Conservation (phyloP, 1,140 invertebrate species). For the Scaptomyza pallida region DNA sequence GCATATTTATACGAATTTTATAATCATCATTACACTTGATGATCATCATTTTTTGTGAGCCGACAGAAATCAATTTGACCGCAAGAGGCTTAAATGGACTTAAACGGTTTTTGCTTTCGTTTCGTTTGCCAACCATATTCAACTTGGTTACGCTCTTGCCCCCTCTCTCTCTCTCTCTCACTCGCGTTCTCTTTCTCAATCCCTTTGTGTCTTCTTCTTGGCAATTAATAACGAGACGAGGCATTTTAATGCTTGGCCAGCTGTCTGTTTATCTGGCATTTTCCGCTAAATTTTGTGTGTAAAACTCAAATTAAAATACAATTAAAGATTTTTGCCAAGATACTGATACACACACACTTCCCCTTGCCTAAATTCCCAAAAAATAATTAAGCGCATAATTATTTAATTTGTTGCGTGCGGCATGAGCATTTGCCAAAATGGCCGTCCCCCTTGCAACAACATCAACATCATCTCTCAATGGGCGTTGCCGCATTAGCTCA, state of each 20-base stretch:
- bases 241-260: conserved; percentile 22
- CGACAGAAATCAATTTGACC: conserved; percentile 20
- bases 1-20: background rate
- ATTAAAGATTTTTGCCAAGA: conserved; percentile 42
- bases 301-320: conserved; percentile 59
- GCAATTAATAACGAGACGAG: conserved; percentile 5
- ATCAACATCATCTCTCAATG: no score
- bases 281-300: conserved; percentile 23
- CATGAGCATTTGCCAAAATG: conserved; percentile 8
- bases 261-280: conserved; percentile 18
- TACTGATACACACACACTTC: no score
- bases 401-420: conserved; percentile 57
- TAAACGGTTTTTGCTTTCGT: background rate
- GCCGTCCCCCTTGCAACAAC: no score
- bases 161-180: background rate
- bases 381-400: conserved; percentile 74
- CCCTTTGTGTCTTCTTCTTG: background rate
- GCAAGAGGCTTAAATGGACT: conserved; percentile 27
- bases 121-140: background rate
- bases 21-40: background rate
- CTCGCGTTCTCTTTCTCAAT: background rate
- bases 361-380: no score
- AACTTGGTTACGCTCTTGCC: background rate
- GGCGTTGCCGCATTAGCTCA: conserved; percentile 44
- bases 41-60: conserved; percentile 8